Evolutionary conservation across 2,113 vertebrate genomes (phyloP).

Genomic region (Dasypus novemcinctus): DNA sequence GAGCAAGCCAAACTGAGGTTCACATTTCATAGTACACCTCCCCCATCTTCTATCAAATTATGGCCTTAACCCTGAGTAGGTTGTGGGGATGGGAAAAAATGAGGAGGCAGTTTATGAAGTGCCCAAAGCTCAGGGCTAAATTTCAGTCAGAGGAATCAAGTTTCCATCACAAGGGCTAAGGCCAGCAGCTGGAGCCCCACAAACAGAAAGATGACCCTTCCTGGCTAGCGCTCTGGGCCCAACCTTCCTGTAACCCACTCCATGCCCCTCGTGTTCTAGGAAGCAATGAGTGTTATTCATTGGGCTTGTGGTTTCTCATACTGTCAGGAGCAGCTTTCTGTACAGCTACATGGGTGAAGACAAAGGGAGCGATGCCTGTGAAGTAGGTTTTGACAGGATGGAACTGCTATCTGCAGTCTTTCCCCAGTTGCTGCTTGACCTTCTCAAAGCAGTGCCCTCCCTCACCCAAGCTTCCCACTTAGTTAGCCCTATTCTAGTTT

Average conservation of each 20-base stretch:
- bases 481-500: not conserved
- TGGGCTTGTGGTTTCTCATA: conserved; percentile 33
- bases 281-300: conserved; percentile 52
- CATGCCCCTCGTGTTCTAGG: conserved; percentile 61
- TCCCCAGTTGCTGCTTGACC: not conserved
- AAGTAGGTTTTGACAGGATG: not conserved
- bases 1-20: conserved; percentile 48
- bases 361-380: not conserved
- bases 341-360: not conserved
- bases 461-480: not conserved
- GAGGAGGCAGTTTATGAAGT: conserved; percentile 54
- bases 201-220: conserved; percentile 57
- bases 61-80: conserved; percentile 42
- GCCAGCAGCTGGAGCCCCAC: conserved; percentile 45
- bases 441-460: not conserved
- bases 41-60: conserved; percentile 1
- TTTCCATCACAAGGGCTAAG: conserved; percentile 42
- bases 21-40: conserved; percentile 18
- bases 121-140: conserved; percentile 63
- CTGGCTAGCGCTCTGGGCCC: conserved; percentile 49
- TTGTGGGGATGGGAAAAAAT: conserved; percentile 15
- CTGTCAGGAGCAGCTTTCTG: not conserved
- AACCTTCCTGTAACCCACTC: conserved; percentile 63
- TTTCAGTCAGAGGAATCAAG: conserved; percentile 66
- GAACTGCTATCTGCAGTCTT: not conserved